Evolutionary conservation across 2,888 invertebrate species (phyloP), one percentile per base, ranked within the genome.

Genomic region (Pristionchus japonicus): DNA sequence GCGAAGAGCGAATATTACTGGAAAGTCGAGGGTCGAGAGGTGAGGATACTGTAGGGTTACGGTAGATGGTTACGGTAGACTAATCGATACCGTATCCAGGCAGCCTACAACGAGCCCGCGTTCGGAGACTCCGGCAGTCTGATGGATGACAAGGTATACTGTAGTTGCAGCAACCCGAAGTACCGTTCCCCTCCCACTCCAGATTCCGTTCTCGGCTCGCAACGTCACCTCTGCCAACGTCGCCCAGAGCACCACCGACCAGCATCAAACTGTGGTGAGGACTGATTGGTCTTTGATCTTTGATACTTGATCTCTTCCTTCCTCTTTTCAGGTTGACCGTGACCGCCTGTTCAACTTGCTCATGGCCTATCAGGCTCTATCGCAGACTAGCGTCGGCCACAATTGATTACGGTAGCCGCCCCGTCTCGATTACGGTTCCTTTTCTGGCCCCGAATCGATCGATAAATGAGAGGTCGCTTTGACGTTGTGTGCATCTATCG

Each of bases 401-500:
- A 17, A 74, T 40, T 74, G 74, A 74, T 40, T 74, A 74, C 74
- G 23, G 74, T 74, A 74, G 67, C n/a, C 27, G 23, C 27, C 52
- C 31, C 31, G n/a, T 13, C 31, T 64, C 31, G 70, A 37, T 37
- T 70, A 70, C 70, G 31, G 70, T 70, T 20, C 70, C 70, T 11
- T n/a, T 64, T 64, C 64, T 64, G 9, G 64, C 40, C 74, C 40
- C 40, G 17, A 40, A 74, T 74, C 40, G 74, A 74, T 74, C 74
- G 74, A 74, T 74, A 74, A 74, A 74, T 74, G 74, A 74, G 74
- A 74, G 74, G 74, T 74, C 74, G 74, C 74, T 74, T n/a, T 20
- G 34, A 17, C 23, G 7, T 74, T 34, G 13, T 15, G 43, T 20
- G 40, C n/a, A 74, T 40, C 74, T 74, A 74, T 74, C 74, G 31